phyloP scores from a whole-genome alignment of 2,113 vertebrate species.

The Clarias macrocephalus region DNA sequence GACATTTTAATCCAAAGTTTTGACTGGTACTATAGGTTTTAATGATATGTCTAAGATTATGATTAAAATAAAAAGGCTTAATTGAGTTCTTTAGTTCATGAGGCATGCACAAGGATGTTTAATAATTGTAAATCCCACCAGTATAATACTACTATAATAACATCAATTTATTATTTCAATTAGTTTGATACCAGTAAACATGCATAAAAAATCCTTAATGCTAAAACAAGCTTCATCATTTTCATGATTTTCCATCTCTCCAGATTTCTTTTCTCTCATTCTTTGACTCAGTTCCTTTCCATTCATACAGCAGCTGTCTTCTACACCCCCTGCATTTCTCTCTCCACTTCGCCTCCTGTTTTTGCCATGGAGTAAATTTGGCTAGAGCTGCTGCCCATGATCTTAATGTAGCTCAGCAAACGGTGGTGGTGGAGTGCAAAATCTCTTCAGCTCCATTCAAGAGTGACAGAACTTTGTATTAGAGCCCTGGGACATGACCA shows the following conservation, averaged over 20 bases:
- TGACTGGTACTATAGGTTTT: background rate
- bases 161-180: background rate
- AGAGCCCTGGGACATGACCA: conserved; percentile 43
- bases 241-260: background rate
- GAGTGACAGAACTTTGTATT: conserved; percentile 61
- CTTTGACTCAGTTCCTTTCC: background rate
- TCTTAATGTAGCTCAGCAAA: conserved; percentile 69
- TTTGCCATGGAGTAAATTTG: conserved; percentile 65
- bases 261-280: background rate
- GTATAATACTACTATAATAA: background rate
- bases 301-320: background rate
- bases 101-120: background rate
- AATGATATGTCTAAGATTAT: background rate
- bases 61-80: background rate
- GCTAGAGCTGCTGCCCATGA: conserved; percentile 54
- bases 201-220: background rate
- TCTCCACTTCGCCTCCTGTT: conserved; percentile 55
- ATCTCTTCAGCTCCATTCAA: conserved; percentile 65
- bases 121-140: background rate
- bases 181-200: background rate
- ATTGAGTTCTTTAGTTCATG: background rate
- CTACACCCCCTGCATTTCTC: conserved; percentile 13
- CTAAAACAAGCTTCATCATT: background rate
- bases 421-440: conserved; percentile 59
- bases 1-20: too few species aligned